These are phyloP conservation scores for Girardia tigrina DNA, from an alignment of 2,888 invertebrate genomes.

Conservation along the genomic window DNA sequence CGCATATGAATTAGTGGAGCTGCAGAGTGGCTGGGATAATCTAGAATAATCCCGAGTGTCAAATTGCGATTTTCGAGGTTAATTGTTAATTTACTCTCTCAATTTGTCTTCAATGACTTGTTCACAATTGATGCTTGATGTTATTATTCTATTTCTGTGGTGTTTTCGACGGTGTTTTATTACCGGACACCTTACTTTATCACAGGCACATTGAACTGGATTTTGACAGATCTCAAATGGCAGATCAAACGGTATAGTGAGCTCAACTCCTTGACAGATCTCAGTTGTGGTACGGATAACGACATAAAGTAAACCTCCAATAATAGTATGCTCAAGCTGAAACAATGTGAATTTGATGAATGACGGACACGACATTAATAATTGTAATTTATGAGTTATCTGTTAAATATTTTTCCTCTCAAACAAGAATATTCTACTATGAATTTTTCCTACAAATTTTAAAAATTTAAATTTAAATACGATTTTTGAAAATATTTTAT, in stretches of 20 bases:
- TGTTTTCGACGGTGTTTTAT: background rate
- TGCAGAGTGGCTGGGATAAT: slow-evolving; percentile 6
- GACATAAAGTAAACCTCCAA: slow-evolving; percentile 25
- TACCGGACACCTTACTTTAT: slow-evolving; percentile 30
- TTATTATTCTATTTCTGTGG: background rate
- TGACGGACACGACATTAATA: too few relatives aligned
- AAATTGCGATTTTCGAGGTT: background rate
- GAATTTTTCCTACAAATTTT: too few relatives aligned
- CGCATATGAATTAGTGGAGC: background rate
- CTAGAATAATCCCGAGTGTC: too few relatives aligned
- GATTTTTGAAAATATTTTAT: too few relatives aligned
- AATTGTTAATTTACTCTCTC: background rate
- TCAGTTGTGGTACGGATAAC: slow-evolving; percentile 29
- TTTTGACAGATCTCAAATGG: slow-evolving; percentile 31
- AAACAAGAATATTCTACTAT: too few relatives aligned
- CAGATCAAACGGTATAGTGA: slow-evolving; percentile 35
- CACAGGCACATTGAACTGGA: slow-evolving; percentile 37
- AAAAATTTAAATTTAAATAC: too few relatives aligned
- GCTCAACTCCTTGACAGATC: slow-evolving; percentile 31
- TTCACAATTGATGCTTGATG: background rate
- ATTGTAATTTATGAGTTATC: too few relatives aligned
- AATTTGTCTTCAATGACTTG: slow-evolving; percentile 23
- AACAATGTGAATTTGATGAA: too few relatives aligned
- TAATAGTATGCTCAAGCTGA: slow-evolving; percentile 31
- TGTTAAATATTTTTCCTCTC: too few relatives aligned